Evolutionary conservation across 2,113 vertebrate genomes (phyloP).

Genomic region (Sorex araneus): DNA sequence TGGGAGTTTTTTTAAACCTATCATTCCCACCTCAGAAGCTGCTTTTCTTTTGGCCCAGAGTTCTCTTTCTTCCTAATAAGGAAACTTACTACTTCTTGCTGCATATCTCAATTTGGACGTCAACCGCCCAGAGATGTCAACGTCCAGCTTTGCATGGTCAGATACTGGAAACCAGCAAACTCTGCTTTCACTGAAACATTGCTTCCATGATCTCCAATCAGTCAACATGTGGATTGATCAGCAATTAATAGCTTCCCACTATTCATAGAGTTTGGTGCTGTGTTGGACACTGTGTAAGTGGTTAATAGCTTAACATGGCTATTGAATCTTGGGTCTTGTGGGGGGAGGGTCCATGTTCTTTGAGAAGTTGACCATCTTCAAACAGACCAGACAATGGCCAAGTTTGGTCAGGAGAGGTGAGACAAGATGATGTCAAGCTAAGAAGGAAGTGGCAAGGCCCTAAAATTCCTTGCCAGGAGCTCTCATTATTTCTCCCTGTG

Average conservation of each 20-base stretch:
- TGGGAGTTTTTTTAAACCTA: background rate
- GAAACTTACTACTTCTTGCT: conserved; percentile 1
- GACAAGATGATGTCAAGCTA: conserved; percentile 55
- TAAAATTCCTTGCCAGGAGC: conserved; percentile 21
- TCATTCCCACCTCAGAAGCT: background rate
- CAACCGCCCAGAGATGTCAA: background rate
- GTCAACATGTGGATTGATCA: background rate
- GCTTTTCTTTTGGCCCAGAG: background rate
- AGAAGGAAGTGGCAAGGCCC: background rate
- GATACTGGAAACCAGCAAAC: conserved; percentile 21
- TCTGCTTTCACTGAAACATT: background rate
- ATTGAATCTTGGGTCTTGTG: background rate
- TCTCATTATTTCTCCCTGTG: conserved; percentile 23
- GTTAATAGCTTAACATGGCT: background rate
- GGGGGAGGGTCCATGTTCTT: background rate
- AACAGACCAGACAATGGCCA: background rate
- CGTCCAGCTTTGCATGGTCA: background rate
- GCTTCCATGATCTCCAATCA: background rate
- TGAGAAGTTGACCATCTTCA: background rate
- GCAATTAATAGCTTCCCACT: background rate
- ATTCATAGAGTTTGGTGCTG: background rate
- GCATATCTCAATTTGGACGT: conserved; percentile 34
- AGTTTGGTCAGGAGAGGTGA: background rate
- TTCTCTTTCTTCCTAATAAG: conserved; percentile 14
- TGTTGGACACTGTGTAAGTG: background rate